Conservation (phyloP, 2,888 invertebrate genomes). For the Willowsia nigromaculata region DNA sequence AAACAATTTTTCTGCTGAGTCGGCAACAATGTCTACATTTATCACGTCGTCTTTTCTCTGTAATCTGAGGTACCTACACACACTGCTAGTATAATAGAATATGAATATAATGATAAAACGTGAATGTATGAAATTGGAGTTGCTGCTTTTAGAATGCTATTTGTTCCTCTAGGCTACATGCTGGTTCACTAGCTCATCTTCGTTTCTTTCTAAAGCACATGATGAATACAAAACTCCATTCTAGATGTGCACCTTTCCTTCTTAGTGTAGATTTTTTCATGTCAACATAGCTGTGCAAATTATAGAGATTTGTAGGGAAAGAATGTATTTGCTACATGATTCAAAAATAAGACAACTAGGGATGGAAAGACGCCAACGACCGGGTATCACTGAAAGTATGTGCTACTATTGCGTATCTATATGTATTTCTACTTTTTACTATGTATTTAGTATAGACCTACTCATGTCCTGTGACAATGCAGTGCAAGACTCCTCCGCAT, state of each 20-base stretch:
- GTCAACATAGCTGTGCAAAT: neutral
- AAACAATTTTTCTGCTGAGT: conserved; percentile 16
- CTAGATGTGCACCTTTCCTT: neutral
- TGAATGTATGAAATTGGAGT: neutral
- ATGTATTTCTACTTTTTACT: no score
- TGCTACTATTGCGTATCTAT: neutral
- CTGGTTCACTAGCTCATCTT: conserved; percentile 7
- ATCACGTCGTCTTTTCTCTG: neutral
- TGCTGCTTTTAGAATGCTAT: neutral
- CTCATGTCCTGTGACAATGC: neutral
- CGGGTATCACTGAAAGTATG: neutral
- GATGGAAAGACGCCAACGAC: neutral
- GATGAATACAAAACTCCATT: neutral
- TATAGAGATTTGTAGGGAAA: neutral
- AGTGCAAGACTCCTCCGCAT: neutral
- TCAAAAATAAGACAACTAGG: no score
- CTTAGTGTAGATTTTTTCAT: neutral
- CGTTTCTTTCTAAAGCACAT: neutral
- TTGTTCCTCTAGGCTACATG: neutral
- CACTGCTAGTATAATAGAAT: neutral
- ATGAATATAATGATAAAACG: neutral
- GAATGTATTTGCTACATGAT: no score
- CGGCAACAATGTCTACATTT: conserved; percentile 11
- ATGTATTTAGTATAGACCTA: neutral
- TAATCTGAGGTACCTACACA: neutral